Conservation (phyloP, 2,888 invertebrate genomes). For the Ophioninae sp. region DNA sequence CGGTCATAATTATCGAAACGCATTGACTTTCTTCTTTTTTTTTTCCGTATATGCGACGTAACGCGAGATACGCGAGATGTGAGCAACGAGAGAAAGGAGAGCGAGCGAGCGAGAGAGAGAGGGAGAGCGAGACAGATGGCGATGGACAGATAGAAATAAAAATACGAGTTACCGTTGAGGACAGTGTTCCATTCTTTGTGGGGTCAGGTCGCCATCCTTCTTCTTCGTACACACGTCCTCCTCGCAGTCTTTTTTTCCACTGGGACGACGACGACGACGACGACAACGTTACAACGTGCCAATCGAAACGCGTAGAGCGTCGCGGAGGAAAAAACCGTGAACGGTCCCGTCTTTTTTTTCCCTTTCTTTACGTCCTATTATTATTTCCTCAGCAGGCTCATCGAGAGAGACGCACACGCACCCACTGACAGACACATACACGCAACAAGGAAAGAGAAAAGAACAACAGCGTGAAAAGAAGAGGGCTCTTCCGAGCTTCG, state of each 20-base stretch:
- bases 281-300: constrained; percentile 49
- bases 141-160: constrained; percentile 28
- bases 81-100: constrained; percentile 14
- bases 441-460: not conserved
- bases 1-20: constrained; percentile 9
- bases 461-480: constrained; percentile 55
- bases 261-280: constrained; percentile 55
- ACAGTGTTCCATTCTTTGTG: constrained; percentile 78
- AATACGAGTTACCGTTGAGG: constrained; percentile 73
- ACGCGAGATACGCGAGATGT: constrained; percentile 20
- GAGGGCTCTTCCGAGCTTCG: constrained; percentile 63
- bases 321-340: constrained; percentile 25
- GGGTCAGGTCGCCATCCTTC: constrained; percentile 79
- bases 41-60: constrained; percentile 51
- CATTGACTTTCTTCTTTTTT: not conserved
- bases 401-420: constrained; percentile 5
- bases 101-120: constrained; percentile 6
- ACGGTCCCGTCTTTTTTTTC: constrained; percentile 32
- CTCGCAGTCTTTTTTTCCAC: constrained; percentile 64
- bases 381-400: constrained; percentile 11
- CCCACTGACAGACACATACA: not conserved
- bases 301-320: constrained; percentile 42
- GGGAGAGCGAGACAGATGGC: constrained; percentile 21
- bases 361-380: constrained; percentile 10
- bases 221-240: constrained; percentile 58